Base-by-base conservation (phyloP, 1,140 invertebrate species). In the Hirudo medicinalis region DNA sequence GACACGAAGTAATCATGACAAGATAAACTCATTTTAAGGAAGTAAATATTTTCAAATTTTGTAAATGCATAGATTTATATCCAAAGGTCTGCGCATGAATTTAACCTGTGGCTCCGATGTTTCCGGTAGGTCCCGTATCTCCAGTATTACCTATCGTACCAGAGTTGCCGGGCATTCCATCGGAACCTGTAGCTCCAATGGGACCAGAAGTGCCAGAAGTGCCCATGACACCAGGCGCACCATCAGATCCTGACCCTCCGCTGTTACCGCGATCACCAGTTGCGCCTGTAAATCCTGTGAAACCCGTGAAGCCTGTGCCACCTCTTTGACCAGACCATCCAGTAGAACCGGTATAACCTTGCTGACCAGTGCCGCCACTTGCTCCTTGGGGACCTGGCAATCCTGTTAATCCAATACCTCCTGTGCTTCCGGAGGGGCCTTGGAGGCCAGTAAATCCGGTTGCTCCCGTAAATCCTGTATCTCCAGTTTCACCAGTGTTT, bases 401-500 rank as follows among this genome's bases (percentile, higher is more conserved):
- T 19, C 57, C 57, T 19, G 57, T 22, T 63, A 63, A 63, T 0
- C 57, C 57, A 15, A 13, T 25, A 63, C 19, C 19, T 63, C 57
- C 57, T 19, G 8, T 63, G 29, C 17, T 32, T 49, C 43, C 43
- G 1, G 43, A 17, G 9, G 43, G 15, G 15, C 57, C 57, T 63
- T 15, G 22, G 57, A n/a, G 11, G 19, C 57, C 57, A 63, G 22
- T 32, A 63, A 32, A 32, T 19, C 57, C 57, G 9, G 22, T 22
- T 13, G 57, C 57, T 63, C 57, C 57, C 22, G 57, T 22, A 63
- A 63, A 63, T 32, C 57, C 57, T 63, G 57, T 63, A 32, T 63
- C 15, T 63, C 57, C 57, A 63, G 6, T 63, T 22, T 13, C 57
- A 63, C 57, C 57, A n/a, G 57, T 63, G 57, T 63, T 63, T 63